Evolutionary conservation across 2,888 invertebrate genomes (phyloP), one percentile per base, ranked within the genome.

Genomic region (Lordiphosa andalusiaca): DNA sequence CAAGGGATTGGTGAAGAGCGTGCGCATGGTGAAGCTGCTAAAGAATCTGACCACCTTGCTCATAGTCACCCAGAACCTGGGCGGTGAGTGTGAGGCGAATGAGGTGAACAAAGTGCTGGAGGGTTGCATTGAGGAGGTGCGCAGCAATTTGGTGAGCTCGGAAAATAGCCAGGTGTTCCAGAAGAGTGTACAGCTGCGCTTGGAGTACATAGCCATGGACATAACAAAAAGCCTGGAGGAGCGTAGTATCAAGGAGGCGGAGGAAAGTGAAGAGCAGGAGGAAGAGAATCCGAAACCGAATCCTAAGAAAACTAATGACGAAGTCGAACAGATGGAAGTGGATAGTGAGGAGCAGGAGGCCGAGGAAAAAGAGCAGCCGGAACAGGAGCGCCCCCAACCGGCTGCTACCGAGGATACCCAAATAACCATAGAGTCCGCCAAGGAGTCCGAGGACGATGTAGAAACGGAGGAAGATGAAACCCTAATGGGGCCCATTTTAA

Each of bases 21-120:
- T 92, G 10, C 92, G 92, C 63, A 91, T 96, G 85, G 90, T 96
- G 62, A 93, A 93, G 67, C 91, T 98, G 54, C 94, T 98, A 16
- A 95, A 95, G 52, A 95, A 96, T 88, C 91, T 98, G 48, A 95
- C 97, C 13, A 96, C 97, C 1, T 91, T 98, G 33, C 93, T 98
- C 93, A 77, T 89, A 53, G 88, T 90, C 2, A 87, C 88, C 10
- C 89, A 90, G 30, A 88, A 89, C 63, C 54, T 90, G 39, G 91
- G 95, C 6, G 84, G 80, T 30, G 88, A 88, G 6, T 94, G 94
- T 88, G 94, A 94, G 1, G 94, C 96, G 86, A 42, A 54, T 4
- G 93, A 95, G 87, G 97, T 96, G 89, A 95, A 96, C 2, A 97
- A 96, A 89, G 97, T 98, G 87, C 91, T 98, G 53, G 96, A 97